Base-by-base conservation (phyloP, 1,140 invertebrate genomes). In the Physella acuta region DNA sequence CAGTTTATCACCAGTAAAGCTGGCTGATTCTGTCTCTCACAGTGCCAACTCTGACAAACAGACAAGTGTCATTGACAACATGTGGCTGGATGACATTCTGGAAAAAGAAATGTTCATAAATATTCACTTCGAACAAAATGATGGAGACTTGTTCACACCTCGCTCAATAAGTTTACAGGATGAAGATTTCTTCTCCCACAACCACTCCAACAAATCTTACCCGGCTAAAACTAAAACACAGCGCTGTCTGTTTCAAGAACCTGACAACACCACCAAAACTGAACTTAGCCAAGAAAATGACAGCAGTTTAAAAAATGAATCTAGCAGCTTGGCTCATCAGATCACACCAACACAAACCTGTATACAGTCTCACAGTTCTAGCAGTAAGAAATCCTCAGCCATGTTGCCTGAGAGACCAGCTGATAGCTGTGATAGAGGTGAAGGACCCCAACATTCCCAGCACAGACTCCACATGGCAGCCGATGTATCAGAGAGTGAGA, bases 61-160 rank as follows among this genome's bases (percentile, higher is more conserved):
- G 11, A 11, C 11, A n/a, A 49, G n/a, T n/a, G 44, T n/a, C 11
- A n/a, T n/a, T n/a, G n/a, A 11, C 11, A n/a, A n/a, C n/a, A n/a
- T 49, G n/a, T 14, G 44, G 11, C 11, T 49, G 11, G 44, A 49
- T 49, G 44, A n/a, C n/a, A 49, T 49, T n/a, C 11, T 49, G 44
- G 44, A 49, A 49, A n/a, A 49, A n/a, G n/a, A 49, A 14, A 11
- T 49, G 44, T 49, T 49, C n/a, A n/a, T n/a, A 14, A 11, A n/a
- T 14, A 49, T 49, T n/a, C n/a, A 49, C 44, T 49, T n/a, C n/a
- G 44, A 49, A 11, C 11, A 49, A 14, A n/a, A 49, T n/a, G n/a
- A n/a, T n/a, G n/a, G n/a, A n/a, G n/a, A n/a, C n/a, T n/a, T n/a
- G 20, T 64, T 64, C 31, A 64, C 37, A 30, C 62, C 62, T 2